phyloP scores from a whole-genome alignment of 1,140 invertebrate genomes.

The Pemphigus obesinymphae region DNA sequence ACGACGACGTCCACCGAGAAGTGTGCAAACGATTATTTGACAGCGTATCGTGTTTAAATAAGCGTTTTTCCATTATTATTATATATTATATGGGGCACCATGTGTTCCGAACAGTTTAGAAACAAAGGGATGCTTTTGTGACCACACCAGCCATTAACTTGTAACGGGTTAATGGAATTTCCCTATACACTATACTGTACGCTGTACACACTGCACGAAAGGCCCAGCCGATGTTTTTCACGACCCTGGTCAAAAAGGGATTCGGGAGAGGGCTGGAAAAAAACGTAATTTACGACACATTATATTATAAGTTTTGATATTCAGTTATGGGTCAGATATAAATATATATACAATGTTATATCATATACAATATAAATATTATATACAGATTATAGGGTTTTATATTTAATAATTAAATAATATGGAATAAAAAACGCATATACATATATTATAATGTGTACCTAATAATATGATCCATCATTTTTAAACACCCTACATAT shows the following conservation, averaged over 20 bases:
- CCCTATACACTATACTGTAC: not conserved
- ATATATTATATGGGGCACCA: not conserved
- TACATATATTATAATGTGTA: no score
- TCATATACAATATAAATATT: no score
- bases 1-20: not conserved
- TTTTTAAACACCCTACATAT: no score
- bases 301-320: no score
- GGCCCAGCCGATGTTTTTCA: slow-evolving; percentile 15
- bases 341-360: no score
- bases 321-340: no score
- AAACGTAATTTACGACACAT: no score
- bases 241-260: not conserved
- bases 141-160: slow-evolving; percentile 28
- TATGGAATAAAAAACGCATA: no score
- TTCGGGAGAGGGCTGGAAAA: no score
- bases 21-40: not conserved
- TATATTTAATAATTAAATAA: no score
- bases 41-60: not conserved
- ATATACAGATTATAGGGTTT: no score
- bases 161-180: slow-evolving; percentile 39
- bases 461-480: no score
- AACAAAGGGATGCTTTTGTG: not conserved
- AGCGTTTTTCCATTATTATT: not conserved
- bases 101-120: slow-evolving; percentile 14
- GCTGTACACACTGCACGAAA: not conserved